Evolutionary conservation across 2,113 vertebrate species (phyloP).

Genomic region (Ophthalmolycus amberensis): DNA sequence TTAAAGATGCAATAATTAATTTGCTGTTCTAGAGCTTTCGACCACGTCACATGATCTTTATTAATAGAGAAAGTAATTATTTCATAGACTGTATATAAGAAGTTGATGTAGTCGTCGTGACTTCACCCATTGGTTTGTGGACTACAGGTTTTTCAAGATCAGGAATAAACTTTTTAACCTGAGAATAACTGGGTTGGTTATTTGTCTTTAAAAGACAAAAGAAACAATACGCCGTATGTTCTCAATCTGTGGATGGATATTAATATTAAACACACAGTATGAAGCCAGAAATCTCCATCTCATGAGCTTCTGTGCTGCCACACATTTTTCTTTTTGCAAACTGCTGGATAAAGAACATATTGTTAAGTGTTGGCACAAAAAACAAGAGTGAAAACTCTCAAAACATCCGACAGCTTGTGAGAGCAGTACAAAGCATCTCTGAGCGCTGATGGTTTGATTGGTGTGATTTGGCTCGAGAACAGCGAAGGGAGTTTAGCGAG

Average conservation of each 20-base stretch:
- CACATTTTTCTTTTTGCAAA: background rate
- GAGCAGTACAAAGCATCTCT: background rate
- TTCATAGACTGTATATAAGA: background rate
- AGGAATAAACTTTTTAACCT: background rate
- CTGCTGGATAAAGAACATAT: background rate
- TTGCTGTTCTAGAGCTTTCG: background rate
- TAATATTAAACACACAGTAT: background rate
- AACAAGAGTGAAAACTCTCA: background rate
- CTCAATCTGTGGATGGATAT: background rate
- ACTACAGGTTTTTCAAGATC: too few relatives aligned
- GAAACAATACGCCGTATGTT: too few relatives aligned
- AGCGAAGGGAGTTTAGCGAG: background rate
- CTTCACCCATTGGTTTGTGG: too few relatives aligned
- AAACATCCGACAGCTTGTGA: slow-evolving; percentile 4
- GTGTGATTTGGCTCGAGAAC: slow-evolving; percentile 11
- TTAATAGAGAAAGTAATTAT: background rate
- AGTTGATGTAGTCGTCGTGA: background rate
- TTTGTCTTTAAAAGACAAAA: background rate
- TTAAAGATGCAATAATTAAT: background rate
- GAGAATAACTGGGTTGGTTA: background rate
- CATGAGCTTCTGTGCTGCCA: background rate
- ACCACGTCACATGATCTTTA: background rate
- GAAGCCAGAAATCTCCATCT: background rate
- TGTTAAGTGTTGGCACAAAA: background rate
- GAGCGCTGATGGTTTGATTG: background rate